Evolutionary conservation across 2,888 invertebrate genomes (phyloP).

Genomic region (Dicycla oo): DNA sequence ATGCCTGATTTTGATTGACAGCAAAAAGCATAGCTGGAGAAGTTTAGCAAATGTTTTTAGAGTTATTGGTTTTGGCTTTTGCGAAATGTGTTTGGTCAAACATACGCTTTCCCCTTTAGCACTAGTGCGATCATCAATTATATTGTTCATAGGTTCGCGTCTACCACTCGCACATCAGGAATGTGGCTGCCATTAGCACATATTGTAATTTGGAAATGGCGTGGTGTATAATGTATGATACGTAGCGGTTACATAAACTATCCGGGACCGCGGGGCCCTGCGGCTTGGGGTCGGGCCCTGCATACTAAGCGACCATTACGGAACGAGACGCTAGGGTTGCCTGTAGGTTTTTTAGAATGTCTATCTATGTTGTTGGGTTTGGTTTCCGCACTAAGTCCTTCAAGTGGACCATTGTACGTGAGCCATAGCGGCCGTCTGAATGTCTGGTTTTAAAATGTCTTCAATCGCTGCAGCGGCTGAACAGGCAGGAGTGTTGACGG

Average conservation of each 20-base stretch:
- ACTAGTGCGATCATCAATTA: neutral
- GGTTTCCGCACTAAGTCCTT: too few species aligned
- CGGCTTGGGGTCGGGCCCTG: conserved; percentile 12
- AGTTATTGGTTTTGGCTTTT: neutral
- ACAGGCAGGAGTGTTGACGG: neutral
- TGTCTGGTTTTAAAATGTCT: too few species aligned
- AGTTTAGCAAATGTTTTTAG: neutral
- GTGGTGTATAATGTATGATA: conserved; percentile 29
- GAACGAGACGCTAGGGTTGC: neutral
- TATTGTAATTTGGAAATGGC: conserved; percentile 51
- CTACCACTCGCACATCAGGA: conserved; percentile 7
- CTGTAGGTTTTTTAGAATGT: neutral
- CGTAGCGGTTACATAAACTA: conserved; percentile 29
- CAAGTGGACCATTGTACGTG: too few species aligned
- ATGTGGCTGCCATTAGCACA: conserved; percentile 31
- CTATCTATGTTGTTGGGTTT: too few species aligned
- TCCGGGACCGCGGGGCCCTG: neutral
- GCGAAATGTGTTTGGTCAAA: neutral
- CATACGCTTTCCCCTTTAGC: neutral
- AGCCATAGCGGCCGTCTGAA: too few species aligned
- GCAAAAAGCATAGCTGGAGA: neutral
- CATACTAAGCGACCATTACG: conserved; percentile 41
- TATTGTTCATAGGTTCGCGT: neutral
- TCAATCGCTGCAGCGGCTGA: conserved; percentile 10
- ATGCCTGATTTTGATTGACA: neutral